Conservation (phyloP, 1,140 invertebrate species). For the Zophobas atratus region DNA sequence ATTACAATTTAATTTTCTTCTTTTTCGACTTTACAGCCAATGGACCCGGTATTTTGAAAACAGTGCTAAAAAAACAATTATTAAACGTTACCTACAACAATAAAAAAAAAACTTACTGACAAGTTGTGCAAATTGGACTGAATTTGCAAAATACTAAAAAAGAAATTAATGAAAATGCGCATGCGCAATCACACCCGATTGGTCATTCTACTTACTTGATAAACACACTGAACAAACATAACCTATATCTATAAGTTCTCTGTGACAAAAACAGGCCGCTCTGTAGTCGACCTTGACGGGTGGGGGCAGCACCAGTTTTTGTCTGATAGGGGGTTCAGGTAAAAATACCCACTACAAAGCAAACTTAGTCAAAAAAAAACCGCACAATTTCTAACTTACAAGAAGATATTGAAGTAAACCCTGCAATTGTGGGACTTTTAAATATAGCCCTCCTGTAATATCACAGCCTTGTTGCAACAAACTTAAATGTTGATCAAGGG, state of each 20-base stretch:
- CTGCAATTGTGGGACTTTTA: slow-evolving; percentile 84
- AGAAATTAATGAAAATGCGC: slow-evolving; percentile 47
- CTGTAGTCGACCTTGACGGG: slow-evolving; percentile 94
- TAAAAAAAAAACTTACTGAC: slow-evolving; percentile 83
- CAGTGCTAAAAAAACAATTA: slow-evolving; percentile 79
- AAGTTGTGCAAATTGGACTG: slow-evolving; percentile 97
- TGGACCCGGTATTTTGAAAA: slow-evolving; percentile 85
- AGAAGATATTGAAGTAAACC: slow-evolving; percentile 95
- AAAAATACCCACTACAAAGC: slow-evolving; percentile 91
- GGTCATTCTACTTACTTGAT: slow-evolving; percentile 80
- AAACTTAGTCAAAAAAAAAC: slow-evolving; percentile 45
- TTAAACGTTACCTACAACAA: slow-evolving; percentile 50
- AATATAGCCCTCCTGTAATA: slow-evolving; percentile 93
- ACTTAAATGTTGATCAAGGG: slow-evolving; percentile 91
- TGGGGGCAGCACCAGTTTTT: slow-evolving; percentile 90
- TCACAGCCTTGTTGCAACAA: slow-evolving; percentile 96
- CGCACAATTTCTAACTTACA: slow-evolving; percentile 70
- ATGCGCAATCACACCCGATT: neutral
- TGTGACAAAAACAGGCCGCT: slow-evolving; percentile 98
- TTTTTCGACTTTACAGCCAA: slow-evolving; percentile 82
- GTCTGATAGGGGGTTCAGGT: slow-evolving; percentile 85
- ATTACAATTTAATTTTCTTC: slow-evolving; percentile 74
- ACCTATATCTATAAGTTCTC: slow-evolving; percentile 96
- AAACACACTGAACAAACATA: slow-evolving; percentile 98
- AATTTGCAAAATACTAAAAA: slow-evolving; percentile 97